Percentiles rank a stretch among this genome's conserved stretches.
These are phyloP conservation scores for Erpornis zantholeuca DNA, from an alignment of 2,113 vertebrate genomes.

Conservation along the genomic window DNA sequence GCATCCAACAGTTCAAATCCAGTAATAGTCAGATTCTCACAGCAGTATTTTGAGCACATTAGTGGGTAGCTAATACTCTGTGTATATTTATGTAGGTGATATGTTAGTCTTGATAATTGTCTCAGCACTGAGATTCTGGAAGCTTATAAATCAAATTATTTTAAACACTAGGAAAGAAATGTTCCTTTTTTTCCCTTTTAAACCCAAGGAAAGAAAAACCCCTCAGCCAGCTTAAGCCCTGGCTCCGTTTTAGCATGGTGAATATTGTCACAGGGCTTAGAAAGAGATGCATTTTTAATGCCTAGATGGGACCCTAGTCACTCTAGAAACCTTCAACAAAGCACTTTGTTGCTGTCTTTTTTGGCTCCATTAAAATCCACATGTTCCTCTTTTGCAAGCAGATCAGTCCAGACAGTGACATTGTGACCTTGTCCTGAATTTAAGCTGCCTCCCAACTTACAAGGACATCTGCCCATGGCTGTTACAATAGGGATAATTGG, in stretches of 20 bases:
- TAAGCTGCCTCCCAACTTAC: background rate
- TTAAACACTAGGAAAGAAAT: background rate
- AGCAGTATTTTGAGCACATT: background rate
- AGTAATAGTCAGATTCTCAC: background rate
- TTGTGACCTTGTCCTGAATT: background rate
- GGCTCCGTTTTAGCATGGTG: background rate
- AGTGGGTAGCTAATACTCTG: background rate
- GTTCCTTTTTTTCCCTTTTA: background rate
- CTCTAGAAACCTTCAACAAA: background rate
- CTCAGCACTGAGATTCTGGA: background rate
- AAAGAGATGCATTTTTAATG: background rate
- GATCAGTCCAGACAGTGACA: background rate
- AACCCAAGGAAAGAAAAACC: background rate
- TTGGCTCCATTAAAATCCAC: background rate
- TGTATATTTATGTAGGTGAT: background rate
- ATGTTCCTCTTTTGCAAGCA: background rate
- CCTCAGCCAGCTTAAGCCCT: background rate
- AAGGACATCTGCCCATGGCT: conserved; percentile 5
- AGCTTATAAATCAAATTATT: background rate
- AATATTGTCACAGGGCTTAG: background rate
- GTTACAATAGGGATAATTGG: conserved; percentile 14
- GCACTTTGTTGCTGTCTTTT: background rate
- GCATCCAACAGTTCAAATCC: background rate
- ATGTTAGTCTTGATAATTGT: background rate
- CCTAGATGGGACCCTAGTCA: background rate